These are phyloP conservation scores for Mystacides longicornis DNA, from an alignment of 2,888 invertebrate genomes.

Conservation along the genomic window DNA sequence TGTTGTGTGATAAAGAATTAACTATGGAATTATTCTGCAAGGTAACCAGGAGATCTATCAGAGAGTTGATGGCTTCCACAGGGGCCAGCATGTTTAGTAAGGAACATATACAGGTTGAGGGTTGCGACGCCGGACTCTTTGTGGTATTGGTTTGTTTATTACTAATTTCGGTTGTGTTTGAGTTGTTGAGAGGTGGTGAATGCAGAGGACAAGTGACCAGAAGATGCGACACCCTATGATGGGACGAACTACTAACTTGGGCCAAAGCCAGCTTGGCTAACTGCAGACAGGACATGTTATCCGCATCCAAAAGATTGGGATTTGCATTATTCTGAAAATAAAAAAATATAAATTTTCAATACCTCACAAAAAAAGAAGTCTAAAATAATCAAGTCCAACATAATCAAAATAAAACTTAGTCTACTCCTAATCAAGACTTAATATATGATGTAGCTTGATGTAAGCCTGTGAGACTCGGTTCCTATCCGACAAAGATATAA, in stretches of 20 bases:
- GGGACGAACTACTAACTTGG: slow-evolving; percentile 43
- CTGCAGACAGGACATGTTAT: slow-evolving; percentile 47
- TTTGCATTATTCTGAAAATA: slow-evolving; percentile 81
- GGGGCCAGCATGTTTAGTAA: slow-evolving; percentile 43
- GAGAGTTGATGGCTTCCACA: slow-evolving; percentile 41
- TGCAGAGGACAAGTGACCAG: slow-evolving; percentile 43
- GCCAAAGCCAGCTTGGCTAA: slow-evolving; percentile 48
- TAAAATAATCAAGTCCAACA: too few relatives aligned
- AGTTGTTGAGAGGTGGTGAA: slow-evolving; percentile 26
- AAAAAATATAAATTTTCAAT: background rate
- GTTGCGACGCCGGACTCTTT: slow-evolving; percentile 9
- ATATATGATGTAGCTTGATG: too few relatives aligned
- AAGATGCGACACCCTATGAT: slow-evolving; percentile 32
- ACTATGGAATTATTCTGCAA: slow-evolving; percentile 45
- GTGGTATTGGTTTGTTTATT: slow-evolving; percentile 30
- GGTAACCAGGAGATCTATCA: slow-evolving; percentile 42
- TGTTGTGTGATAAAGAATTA: slow-evolving; percentile 31
- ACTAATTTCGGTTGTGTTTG: slow-evolving; percentile 34
- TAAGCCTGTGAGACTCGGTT: too few relatives aligned
- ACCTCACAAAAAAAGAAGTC: too few relatives aligned
- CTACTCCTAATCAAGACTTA: too few relatives aligned
- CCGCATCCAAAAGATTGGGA: slow-evolving; percentile 74
- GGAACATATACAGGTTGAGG: slow-evolving; percentile 42
- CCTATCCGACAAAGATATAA: too few relatives aligned
- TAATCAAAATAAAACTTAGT: too few relatives aligned